These are phyloP conservation scores for Cheilosia variabilis DNA, from an alignment of 2,888 invertebrate genomes.

Conservation along the genomic window DNA sequence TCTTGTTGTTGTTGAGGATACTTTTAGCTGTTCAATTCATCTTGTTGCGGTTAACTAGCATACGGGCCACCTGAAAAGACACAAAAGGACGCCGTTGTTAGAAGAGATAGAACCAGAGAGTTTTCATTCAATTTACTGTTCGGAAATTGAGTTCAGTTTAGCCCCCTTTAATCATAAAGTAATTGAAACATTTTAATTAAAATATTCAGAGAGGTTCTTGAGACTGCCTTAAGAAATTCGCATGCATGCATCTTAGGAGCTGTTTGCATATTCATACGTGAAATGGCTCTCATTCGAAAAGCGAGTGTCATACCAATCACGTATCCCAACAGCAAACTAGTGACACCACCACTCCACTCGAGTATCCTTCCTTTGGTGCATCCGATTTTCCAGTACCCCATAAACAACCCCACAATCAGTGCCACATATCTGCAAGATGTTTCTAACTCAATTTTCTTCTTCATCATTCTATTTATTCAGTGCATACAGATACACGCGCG, in stretches of 20 bases:
- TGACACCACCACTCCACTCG: conserved; percentile 33
- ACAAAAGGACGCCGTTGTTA: background rate
- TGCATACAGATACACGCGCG: background rate
- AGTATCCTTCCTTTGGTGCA: conserved; percentile 4
- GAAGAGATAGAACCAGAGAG: background rate
- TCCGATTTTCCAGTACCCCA: background rate
- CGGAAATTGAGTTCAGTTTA: no score
- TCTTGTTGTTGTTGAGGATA: conserved; percentile 30
- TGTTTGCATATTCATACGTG: conserved; percentile 37
- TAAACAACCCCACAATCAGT: background rate
- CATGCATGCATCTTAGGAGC: background rate
- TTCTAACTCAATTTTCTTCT: conserved; percentile 58
- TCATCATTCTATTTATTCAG: conserved; percentile 27
- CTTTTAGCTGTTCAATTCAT: conserved; percentile 41
- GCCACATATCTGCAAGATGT: conserved; percentile 30
- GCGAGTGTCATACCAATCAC: conserved; percentile 33
- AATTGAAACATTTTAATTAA: conserved; percentile 58
- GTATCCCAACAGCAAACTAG: conserved; percentile 31
- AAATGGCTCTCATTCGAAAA: background rate
- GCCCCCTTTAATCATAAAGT: conserved; percentile 12
- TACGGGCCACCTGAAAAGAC: conserved; percentile 10
- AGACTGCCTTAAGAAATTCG: conserved; percentile 16
- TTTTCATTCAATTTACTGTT: no score
- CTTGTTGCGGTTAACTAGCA: background rate
- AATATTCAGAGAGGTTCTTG: conserved; percentile 29